These are phyloP conservation scores for Mus caroli DNA, from an alignment of 2,797 vertebrate species.

Conservation along the genomic window DNA sequence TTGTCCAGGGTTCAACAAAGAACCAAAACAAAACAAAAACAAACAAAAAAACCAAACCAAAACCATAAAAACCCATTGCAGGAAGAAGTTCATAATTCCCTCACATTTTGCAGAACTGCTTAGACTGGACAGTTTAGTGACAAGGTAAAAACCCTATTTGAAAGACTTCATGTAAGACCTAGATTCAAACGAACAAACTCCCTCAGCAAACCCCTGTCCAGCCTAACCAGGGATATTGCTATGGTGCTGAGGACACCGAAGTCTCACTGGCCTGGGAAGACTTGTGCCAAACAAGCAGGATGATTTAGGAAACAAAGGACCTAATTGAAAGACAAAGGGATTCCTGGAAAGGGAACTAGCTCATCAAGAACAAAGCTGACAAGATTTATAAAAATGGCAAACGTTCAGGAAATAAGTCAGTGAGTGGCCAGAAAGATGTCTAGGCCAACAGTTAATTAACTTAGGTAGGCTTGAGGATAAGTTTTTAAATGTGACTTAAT, in stretches of 20 bases:
- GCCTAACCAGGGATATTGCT: background rate
- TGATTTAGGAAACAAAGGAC: background rate
- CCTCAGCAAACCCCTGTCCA: slow-evolving; percentile 25
- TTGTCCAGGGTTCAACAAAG: background rate
- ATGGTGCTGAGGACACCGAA: background rate
- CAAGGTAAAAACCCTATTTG: background rate
- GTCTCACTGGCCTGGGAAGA: background rate
- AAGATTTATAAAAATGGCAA: slow-evolving; percentile 8
- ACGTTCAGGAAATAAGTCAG: background rate
- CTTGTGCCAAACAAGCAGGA: background rate
- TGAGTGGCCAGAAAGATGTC: slow-evolving; percentile 11
- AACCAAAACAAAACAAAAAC: background rate
- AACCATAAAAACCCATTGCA: background rate
- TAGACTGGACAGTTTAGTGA: background rate
- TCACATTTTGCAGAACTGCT: background rate
- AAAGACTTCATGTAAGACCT: background rate
- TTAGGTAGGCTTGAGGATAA: background rate
- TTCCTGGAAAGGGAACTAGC: background rate
- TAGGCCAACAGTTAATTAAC: background rate
- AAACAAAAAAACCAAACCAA: background rate
- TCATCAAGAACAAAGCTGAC: background rate
- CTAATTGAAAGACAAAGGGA: background rate
- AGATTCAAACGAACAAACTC: background rate
- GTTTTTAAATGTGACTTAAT: slow-evolving; percentile 29
- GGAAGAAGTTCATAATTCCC: background rate